Conservation (phyloP, 1,140 invertebrate species). For the Philopotamus ludificatus region DNA sequence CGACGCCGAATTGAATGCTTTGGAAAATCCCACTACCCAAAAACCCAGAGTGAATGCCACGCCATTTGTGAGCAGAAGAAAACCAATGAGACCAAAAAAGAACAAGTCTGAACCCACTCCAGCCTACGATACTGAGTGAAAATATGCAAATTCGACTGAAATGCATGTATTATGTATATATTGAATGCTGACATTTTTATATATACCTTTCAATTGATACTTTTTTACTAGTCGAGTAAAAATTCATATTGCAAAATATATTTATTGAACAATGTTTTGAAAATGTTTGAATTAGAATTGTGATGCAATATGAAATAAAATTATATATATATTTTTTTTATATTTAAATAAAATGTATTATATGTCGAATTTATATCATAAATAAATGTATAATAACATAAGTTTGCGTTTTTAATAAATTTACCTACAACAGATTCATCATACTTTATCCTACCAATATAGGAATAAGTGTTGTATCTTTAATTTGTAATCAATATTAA, state of each 20-base stretch:
- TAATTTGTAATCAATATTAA: too few species aligned
- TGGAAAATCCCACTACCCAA: constrained; percentile 69
- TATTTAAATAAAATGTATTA: too few species aligned
- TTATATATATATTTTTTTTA: too few species aligned
- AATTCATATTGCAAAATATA: constrained; percentile 4
- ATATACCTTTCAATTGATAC: neutral
- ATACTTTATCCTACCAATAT: too few species aligned
- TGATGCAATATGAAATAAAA: too few species aligned
- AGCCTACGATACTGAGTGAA: constrained; percentile 24
- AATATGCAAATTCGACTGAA: too few species aligned
- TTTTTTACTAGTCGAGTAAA: constrained; percentile 30
- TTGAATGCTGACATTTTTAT: neutral
- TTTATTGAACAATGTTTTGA: neutral
- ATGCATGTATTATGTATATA: neutral
- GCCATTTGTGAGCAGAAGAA: constrained; percentile 59
- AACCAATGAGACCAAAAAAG: constrained; percentile 48
- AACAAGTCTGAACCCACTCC: constrained; percentile 19
- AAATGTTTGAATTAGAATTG: too few species aligned
- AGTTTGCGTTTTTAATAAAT: too few species aligned
- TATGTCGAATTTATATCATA: too few species aligned
- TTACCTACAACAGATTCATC: too few species aligned
- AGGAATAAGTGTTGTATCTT: too few species aligned
- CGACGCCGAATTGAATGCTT: constrained; percentile 72
- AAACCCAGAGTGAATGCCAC: constrained; percentile 61
- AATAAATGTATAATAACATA: too few species aligned